Percentiles rank a stretch among this genome's conserved stretches.
These are phyloP conservation scores for Cantharis rustica DNA, from an alignment of 2,888 invertebrate genomes.

Conservation along the genomic window DNA sequence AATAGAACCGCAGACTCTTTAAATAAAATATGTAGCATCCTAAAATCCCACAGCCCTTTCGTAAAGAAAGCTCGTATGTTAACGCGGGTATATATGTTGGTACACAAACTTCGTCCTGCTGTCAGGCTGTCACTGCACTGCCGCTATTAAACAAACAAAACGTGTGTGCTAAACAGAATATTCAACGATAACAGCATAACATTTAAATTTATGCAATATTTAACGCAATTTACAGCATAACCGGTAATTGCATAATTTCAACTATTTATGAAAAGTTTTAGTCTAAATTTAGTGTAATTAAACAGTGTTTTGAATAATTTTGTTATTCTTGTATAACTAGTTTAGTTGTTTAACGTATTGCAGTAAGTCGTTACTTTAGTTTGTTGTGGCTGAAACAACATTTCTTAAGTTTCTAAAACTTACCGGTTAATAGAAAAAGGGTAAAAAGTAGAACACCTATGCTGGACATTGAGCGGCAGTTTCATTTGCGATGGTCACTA, in stretches of 20 bases:
- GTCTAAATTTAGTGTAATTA: neutral
- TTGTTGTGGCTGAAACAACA: neutral
- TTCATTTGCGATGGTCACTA: constrained; percentile 41
- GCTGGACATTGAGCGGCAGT: constrained; percentile 46
- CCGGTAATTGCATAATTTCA: constrained; percentile 23
- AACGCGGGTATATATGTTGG: constrained; percentile 21
- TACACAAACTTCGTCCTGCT: constrained; percentile 15
- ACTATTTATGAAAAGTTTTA: neutral
- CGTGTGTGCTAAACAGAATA: constrained; percentile 16
- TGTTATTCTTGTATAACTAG: neutral
- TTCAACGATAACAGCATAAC: constrained; percentile 21
- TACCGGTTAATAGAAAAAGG: constrained; percentile 46
- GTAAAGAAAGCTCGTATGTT: constrained; percentile 30
- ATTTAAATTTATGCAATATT: constrained; percentile 28
- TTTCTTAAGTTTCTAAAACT: constrained; percentile 32
- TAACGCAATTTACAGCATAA: constrained; percentile 22
- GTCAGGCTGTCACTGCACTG: constrained; percentile 24
- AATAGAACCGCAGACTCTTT: constrained; percentile 29
- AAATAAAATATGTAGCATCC: constrained; percentile 35
- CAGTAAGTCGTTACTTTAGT: neutral
- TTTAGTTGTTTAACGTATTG: neutral
- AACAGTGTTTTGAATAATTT: neutral
- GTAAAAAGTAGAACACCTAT: constrained; percentile 43
- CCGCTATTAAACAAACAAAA: constrained; percentile 21
- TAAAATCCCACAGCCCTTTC: constrained; percentile 32